These are phyloP conservation scores for Python bivittatus DNA, from an alignment of 2,113 vertebrate genomes.

Conservation along the genomic window DNA sequence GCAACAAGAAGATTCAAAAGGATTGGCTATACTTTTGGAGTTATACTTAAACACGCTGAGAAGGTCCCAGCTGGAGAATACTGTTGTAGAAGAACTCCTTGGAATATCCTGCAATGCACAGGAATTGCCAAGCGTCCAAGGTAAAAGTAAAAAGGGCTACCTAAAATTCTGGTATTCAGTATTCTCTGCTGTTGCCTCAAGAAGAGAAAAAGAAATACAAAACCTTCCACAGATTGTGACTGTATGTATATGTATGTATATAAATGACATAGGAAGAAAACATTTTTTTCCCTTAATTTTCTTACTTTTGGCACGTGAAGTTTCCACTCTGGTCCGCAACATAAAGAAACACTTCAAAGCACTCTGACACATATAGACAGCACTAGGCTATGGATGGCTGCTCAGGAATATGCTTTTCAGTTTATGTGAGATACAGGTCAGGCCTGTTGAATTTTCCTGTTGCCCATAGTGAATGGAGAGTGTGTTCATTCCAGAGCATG, in stretches of 20 bases:
- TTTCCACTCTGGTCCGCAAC: not conserved
- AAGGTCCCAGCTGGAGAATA: not conserved
- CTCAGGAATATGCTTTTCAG: not conserved
- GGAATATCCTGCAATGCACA: not conserved
- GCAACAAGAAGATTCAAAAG: not conserved
- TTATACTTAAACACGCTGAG: not conserved
- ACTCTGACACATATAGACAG: not conserved
- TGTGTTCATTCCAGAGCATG: not conserved
- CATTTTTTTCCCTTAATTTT: not conserved
- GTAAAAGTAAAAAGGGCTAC: not conserved
- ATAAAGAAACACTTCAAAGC: not conserved
- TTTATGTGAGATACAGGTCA: not conserved
- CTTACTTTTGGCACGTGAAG: not conserved
- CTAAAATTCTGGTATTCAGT: not conserved
- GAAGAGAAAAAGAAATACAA: not conserved
- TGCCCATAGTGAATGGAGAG: not conserved
- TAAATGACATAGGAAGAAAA: not conserved
- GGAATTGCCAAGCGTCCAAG: not conserved
- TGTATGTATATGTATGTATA: not conserved
- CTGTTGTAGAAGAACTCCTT: not conserved
- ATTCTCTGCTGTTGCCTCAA: not conserved
- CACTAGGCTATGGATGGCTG: not conserved
- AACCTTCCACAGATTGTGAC: not conserved
- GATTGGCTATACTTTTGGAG: not conserved
- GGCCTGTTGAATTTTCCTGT: not conserved